Evolutionary conservation across 2,888 invertebrate genomes (phyloP), one percentile per base, ranked within the genome.

Genomic region (Schrankia costaestrigalis): DNA sequence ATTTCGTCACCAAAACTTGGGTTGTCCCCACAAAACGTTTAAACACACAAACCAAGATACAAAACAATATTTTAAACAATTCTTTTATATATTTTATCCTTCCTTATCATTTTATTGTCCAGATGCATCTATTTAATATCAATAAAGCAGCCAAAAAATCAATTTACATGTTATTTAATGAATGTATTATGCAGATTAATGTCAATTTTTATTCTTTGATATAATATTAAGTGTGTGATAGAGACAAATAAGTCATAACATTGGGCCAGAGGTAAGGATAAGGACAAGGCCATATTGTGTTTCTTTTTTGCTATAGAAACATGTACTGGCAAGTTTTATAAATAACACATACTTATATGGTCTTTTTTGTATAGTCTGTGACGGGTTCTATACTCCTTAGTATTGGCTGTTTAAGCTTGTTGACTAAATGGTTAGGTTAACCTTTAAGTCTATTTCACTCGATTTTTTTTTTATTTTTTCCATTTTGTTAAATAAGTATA

Each of bases 191-290:
- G 78, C 63, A 72, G 74, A 82, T 82, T 71, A 56, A 33, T n/a
- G 60, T 68, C 65, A 63, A 68, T 76, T 78, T 74, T 76, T 75
- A 79, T 74, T 70, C 56, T 61, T 60, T 64, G 68, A 73, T 61
- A 68, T 54, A 79, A 61, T 85, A 85, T 84, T 84, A 84, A 84
- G 79, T 75, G 59, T 46, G 50, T 51, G 60, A 54, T 56, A 72
- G 77, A 80, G 84, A 82, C 84, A 79, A 82, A 83, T 83, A 84
- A 83, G 86, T 86, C 85, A 83, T 83, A 86, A 85, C 79, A 82
- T 84, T 82, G 76, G 70, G 68, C 53, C 69, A 45, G 68, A 54
- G 67, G 72, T 71, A 73, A 78, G 55, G 67, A 71, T 71, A 73
- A 78, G 77, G 77, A 72, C 82, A 73, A 74, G 71, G 70, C 71